Evolutionary conservation across 2,797 vertebrate genomes (phyloP).

Genomic region (Phyllotis vaccarum): DNA sequence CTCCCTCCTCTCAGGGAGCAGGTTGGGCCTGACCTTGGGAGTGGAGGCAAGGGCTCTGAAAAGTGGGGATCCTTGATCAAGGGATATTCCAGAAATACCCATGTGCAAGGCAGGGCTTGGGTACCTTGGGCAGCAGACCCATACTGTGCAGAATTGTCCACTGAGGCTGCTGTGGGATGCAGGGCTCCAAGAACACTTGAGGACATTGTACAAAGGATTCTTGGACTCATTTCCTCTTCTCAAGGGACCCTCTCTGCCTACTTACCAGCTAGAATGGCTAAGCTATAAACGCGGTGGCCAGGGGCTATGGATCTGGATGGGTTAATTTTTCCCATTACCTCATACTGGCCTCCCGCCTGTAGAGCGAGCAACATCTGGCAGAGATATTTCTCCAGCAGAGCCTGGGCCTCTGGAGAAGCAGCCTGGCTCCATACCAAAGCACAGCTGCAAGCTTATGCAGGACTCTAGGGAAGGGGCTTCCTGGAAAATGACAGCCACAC

Average conservation of each 20-base stretch:
- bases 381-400: slow-evolving; percentile 86
- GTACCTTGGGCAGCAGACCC: not conserved
- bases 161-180: not conserved
- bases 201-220: not conserved
- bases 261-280: accelerated
- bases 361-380: slow-evolving; percentile 88
- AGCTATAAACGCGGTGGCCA: not conserved
- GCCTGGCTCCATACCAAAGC: slow-evolving; percentile 84
- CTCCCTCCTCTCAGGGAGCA: not conserved
- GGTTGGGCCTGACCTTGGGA: not conserved
- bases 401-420: slow-evolving; percentile 85
- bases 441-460: slow-evolving; percentile 11
- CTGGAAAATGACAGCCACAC: not conserved
- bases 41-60: not conserved
- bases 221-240: accelerated
- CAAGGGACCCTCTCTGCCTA: not conserved
- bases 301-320: slow-evolving; percentile 43
- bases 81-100: not conserved
- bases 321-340: slow-evolving; percentile 85
- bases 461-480: not conserved
- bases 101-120: not conserved
- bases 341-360: slow-evolving; percentile 81
- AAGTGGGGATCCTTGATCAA: not conserved
- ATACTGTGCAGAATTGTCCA: not conserved
- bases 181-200: not conserved